phyloP scores from a whole-genome alignment of 1,140 invertebrate species.

The Ephestia elutella region DNA sequence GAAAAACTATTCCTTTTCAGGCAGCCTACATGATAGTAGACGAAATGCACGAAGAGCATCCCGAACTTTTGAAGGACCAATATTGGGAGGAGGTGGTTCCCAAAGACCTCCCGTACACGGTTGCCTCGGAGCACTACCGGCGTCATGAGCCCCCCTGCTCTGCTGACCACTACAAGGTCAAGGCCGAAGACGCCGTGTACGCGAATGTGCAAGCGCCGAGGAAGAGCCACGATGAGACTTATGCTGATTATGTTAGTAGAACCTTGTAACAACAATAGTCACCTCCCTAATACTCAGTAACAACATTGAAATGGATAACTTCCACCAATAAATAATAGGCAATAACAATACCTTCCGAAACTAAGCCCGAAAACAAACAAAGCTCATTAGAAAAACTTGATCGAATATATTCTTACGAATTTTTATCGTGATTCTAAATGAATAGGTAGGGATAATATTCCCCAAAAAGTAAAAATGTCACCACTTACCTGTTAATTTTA shows the following conservation, averaged over 20 bases:
- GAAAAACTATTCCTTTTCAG: conserved; percentile 65
- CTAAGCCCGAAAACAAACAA: too few species aligned
- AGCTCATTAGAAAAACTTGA: too few species aligned
- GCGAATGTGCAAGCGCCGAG: conserved; percentile 79
- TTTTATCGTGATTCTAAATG: too few species aligned
- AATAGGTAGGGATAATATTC: too few species aligned
- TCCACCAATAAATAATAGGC: too few species aligned
- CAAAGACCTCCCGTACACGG: conserved; percentile 88
- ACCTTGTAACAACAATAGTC: too few species aligned
- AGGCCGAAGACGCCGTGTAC: conserved; percentile 86
- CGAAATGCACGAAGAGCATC: conserved; percentile 93
- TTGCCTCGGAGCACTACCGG: conserved; percentile 88
- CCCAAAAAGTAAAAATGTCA: too few species aligned
- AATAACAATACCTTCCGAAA: too few species aligned
- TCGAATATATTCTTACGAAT: too few species aligned
- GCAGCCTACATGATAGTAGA: conserved; percentile 93
- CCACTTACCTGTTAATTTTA: too few species aligned
- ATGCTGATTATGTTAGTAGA: conserved; percentile 87
- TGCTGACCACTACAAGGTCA: conserved; percentile 88
- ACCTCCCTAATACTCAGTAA: too few species aligned
- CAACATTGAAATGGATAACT: too few species aligned
- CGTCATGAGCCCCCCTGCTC: conserved; percentile 87
- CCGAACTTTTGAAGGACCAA: conserved; percentile 89
- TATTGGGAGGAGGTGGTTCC: conserved; percentile 95
- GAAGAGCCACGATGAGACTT: conserved; percentile 84